A percentile compares a stretch with the other conserved stretches of the same genome.
These are phyloP conservation scores for Lapara coniferarum DNA, from an alignment of 2,888 invertebrate species.

Conservation along the genomic window DNA sequence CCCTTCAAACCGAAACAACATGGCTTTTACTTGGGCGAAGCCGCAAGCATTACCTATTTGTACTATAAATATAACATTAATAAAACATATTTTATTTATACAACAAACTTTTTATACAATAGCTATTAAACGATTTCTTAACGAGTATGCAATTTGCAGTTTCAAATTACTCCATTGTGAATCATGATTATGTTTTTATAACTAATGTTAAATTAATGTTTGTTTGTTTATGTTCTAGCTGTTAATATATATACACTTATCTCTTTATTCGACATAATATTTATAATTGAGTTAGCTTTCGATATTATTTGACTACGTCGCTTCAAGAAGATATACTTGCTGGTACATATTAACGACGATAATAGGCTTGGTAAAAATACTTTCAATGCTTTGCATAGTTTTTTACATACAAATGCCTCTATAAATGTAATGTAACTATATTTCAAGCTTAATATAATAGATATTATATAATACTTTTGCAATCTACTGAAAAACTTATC, in stretches of 20 bases:
- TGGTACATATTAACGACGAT: too few relatives aligned
- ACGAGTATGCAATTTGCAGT: constrained; percentile 30
- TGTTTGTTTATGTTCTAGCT: constrained; percentile 1
- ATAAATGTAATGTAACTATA: too few relatives aligned
- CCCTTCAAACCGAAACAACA: too few relatives aligned
- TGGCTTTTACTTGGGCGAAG: too few relatives aligned
- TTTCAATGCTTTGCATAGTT: too few relatives aligned
- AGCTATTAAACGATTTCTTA: constrained; percentile 19
- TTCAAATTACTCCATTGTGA: constrained; percentile 29
- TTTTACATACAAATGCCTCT: too few relatives aligned
- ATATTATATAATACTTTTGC: background rate
- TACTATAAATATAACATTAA: background rate
- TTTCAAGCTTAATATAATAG: background rate
- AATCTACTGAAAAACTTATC: background rate
- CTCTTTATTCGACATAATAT: background rate
- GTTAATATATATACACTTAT: background rate
- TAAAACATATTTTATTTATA: background rate
- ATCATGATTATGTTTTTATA: constrained; percentile 26
- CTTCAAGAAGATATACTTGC: too few relatives aligned
- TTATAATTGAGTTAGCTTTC: background rate
- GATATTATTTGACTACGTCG: too few relatives aligned
- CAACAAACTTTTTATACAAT: background rate
- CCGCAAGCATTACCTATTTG: too few relatives aligned
- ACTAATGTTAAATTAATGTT: background rate
- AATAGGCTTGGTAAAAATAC: too few relatives aligned